Evolutionary conservation across 2,797 vertebrate species (phyloP), one percentile per base, ranked within the genome.

Genomic region (Jordanella pulchra): DNA sequence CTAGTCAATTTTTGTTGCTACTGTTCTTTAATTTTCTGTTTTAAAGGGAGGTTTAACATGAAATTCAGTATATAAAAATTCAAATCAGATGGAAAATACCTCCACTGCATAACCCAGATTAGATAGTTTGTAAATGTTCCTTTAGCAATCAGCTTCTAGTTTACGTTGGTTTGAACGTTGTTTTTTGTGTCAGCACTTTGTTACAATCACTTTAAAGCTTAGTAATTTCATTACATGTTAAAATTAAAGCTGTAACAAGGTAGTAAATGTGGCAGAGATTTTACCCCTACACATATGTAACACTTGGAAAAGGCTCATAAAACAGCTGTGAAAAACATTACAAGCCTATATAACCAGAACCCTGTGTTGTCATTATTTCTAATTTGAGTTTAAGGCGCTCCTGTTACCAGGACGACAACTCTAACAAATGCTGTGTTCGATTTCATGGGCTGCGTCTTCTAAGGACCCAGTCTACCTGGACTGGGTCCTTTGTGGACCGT

Each of bases 201-300:
- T 11, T 65, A 32, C 17, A 13, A 45, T 28, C 7, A 47, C 25
- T 28, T 65, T 28, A 50, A 67, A 44, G 21, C 54, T 50, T 11
- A 6, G 4, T 73, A 21, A 15, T 48, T 56, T 50, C 61, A 65
- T 61, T 69, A 35, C 66, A 58, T 23, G 58, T 15, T 60, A 15
- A 56, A 11, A 67, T 53, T 51, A 17, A 3, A 60, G 63, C 17
- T 65, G 67, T 45, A 61, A 71, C 50, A 68, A 13, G 51, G 28
- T 27, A 63, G 32, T 27, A 54, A 32, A 68, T 74, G 70, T 71
- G 39, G 73, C 28, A 61, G 51, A 42, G 71, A 64, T 60, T n/a
- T 5, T 14, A 47, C 25, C 28, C 25, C 45, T 69, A 32, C 23
- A 32, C 28, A 56, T 48, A 74, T 48, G 39, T 30, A 21, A 30